Conservation (phyloP, 1,140 invertebrate genomes). For the Apolygus lucorum region DNA sequence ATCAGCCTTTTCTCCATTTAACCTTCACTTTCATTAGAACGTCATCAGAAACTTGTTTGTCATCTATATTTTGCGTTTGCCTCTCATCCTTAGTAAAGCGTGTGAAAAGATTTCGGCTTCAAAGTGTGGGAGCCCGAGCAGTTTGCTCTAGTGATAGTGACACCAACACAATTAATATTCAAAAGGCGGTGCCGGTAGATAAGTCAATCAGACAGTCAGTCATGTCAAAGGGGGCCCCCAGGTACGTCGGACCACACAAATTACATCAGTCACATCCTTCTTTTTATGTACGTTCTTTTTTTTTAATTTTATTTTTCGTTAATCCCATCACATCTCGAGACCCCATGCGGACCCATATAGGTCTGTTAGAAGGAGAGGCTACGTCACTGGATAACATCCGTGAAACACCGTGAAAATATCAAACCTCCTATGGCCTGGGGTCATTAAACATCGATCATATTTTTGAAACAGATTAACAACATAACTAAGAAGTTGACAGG, state of each 20-base stretch:
- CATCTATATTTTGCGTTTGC: no score
- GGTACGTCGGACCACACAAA: neutral
- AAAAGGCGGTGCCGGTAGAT: neutral
- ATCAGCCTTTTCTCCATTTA: no score
- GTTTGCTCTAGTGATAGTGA: no score
- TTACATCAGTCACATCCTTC: neutral
- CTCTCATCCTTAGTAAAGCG: no score
- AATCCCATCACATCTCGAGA: neutral
- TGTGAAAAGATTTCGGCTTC: no score
- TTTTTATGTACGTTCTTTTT: neutral
- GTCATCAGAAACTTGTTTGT: no score
- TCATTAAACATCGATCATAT: neutral
- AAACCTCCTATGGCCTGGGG: neutral
- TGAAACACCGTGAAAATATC: neutral
- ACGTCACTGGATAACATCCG: neutral
- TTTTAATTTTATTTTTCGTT: neutral
- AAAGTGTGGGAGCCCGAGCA: no score
- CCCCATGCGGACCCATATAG: neutral
- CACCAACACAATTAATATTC: neutral
- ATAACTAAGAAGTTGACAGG: neutral
- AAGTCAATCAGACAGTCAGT: neutral
- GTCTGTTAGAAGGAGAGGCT: neutral
- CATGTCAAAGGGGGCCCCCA: neutral
- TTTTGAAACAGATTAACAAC: neutral
- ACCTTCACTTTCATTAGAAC: no score